Conservation (phyloP, 2,888 invertebrate species). For the Seira musarum region DNA sequence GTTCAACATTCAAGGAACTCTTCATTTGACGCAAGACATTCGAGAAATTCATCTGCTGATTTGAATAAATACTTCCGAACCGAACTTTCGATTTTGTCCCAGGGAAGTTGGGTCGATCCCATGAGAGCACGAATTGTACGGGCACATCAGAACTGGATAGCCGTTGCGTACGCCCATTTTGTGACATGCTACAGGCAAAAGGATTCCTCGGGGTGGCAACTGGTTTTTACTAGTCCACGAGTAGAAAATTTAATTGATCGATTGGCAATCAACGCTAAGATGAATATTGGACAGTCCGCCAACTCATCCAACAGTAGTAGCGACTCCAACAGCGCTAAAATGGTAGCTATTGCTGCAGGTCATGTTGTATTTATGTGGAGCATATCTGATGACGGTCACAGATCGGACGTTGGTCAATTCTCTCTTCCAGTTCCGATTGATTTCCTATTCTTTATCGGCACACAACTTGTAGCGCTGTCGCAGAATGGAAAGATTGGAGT, state of each 20-base stretch:
- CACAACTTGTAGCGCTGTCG: constrained; percentile 96
- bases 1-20: constrained; percentile 83
- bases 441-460: constrained; percentile 97
- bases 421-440: constrained; percentile 94
- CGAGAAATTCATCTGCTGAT: constrained; percentile 83
- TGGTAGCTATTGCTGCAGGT: constrained; percentile 88
- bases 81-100: constrained; percentile 80
- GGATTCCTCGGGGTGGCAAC: constrained; percentile 97
- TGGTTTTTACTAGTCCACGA: constrained; percentile 93
- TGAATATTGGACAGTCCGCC: constrained; percentile 39
- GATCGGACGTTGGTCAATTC: constrained; percentile 87
- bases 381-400: constrained; percentile 83
- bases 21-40: constrained; percentile 84
- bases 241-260: constrained; percentile 92
- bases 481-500: constrained; percentile 95
- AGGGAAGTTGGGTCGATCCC: constrained; percentile 82
- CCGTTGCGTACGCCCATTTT: constrained; percentile 96
- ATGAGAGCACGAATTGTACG: constrained; percentile 92
- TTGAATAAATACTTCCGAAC: constrained; percentile 81
- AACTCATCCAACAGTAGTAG: not conserved
- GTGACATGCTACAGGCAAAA: constrained; percentile 95
- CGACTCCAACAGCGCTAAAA: constrained; percentile 75
- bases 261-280: constrained; percentile 85
- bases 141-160: constrained; percentile 98
- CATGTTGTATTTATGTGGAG: constrained; percentile 85